Base-by-base conservation (phyloP, 2,113 vertebrate genomes). In the Monopterus albus region DNA sequence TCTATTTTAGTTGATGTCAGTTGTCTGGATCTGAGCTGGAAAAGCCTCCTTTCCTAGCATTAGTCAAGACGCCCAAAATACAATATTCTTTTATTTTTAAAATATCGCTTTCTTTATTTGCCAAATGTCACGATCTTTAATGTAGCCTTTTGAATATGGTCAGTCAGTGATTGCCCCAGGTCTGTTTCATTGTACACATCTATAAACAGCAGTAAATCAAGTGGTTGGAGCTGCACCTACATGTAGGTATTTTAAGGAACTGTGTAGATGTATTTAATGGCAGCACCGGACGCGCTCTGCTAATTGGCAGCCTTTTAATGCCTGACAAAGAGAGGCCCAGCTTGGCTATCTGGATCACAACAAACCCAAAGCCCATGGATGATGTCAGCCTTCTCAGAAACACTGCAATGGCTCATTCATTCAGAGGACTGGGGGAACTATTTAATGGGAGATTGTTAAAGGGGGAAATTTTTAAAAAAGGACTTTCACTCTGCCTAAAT, bases 271-370 rank as follows among this genome's bases (percentile, higher is more conserved):
- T 42, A 71, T 67, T 81, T 70, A 68, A 72, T 67, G 79, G 64
- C 74, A 66, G 83, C 62, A 58, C 75, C 83, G 73, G 71, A 88
- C 59, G 70, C 40, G 60, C 58, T 85, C 70, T 83, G 75, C 87
- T 90, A 88, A 88, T 91, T 89, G 86, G 65, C 72, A 70, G 66
- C 60, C 76, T 81, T 83, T 82, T 82, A n/a, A 82, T 83, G 70
- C 81, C 46, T 28, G 59, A 79, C 84, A 88, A 82, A 83, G 79
- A 86, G 84, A 74, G 85, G 79, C 78, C 83, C 78, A 78, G 80
- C 75, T 78, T 83, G 72, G 84, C 49, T 67, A 85, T 81, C 73
- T 80, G 63, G 73, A 81, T 86, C 83, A 86, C 87, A 88, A 88
- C 85, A 88, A 85, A 82, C 87, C 80, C 78, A 85, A 83, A 86